Conservation (phyloP, 2,113 vertebrate species). For the Eira barbara region DNA sequence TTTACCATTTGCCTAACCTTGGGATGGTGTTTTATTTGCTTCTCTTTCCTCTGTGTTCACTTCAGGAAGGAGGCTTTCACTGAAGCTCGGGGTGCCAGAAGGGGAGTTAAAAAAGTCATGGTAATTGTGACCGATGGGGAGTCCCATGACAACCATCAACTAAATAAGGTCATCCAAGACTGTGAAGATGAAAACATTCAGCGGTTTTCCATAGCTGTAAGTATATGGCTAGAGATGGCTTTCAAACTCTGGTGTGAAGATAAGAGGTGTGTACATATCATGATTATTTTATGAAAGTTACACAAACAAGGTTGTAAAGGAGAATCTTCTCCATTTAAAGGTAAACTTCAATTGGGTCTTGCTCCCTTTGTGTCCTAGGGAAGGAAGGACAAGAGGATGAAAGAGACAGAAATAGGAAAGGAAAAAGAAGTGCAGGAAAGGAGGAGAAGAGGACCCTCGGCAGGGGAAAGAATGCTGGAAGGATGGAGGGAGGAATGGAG, state of each 20-base stretch:
- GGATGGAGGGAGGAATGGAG: neutral
- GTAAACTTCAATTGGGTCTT: neutral
- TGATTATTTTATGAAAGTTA: neutral
- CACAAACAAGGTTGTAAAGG: neutral
- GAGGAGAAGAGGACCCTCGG: neutral
- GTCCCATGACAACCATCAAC: constrained; percentile 90
- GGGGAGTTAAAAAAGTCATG: constrained; percentile 96
- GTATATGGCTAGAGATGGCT: constrained; percentile 73
- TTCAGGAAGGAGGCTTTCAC: constrained; percentile 93
- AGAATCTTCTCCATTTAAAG: neutral
- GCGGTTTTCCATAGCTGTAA: constrained; percentile 95
- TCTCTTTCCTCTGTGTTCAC: constrained; percentile 14
- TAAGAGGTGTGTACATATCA: neutral
- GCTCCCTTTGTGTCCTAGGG: neutral
- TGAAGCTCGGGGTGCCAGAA: constrained; percentile 88
- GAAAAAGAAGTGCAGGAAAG: neutral
- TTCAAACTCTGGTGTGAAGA: neutral
- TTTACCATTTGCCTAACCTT: neutral
- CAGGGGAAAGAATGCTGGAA: too few relatives aligned
- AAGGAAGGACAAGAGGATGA: neutral
- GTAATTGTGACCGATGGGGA: constrained; percentile 98
- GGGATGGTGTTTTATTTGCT: neutral
- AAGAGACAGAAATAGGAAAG: neutral
- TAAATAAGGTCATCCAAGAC: constrained; percentile 84
- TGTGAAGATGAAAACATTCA: constrained; percentile 91